phyloP scores from a whole-genome alignment of 2,797 vertebrate species.

The Sphenodon punctatus region DNA sequence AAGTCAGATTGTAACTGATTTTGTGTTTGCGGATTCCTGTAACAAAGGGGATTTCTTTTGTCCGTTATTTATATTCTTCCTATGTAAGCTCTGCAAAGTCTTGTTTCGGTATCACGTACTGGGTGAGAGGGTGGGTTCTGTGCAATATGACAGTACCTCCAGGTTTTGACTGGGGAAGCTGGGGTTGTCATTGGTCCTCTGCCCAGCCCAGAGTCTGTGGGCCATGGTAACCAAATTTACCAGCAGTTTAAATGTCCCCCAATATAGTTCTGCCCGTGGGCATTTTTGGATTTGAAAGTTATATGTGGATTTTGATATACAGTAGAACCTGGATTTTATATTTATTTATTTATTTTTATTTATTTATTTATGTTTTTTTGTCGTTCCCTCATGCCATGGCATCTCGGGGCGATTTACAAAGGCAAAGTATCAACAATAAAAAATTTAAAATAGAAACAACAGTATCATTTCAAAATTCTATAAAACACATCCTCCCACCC shows the following conservation, averaged over 20 bases:
- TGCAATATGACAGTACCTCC: neutral
- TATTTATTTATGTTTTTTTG: too few relatives aligned
- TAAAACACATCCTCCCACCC: too few relatives aligned
- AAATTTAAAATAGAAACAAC: too few relatives aligned
- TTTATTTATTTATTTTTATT: too few relatives aligned
- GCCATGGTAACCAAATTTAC: accelerated
- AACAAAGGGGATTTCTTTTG: conserved; percentile 71
- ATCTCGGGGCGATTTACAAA: too few relatives aligned
- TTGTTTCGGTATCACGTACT: neutral
- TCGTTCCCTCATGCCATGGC: too few relatives aligned
- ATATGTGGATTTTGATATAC: too few relatives aligned
- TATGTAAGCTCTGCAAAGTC: conserved; percentile 14
- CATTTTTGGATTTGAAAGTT: too few relatives aligned
- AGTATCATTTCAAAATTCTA: too few relatives aligned
- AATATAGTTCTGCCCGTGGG: too few relatives aligned
- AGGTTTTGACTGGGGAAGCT: neutral
- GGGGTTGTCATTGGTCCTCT: neutral
- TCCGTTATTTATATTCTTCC: conserved; percentile 70
- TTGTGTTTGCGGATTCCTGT: conserved; percentile 64
- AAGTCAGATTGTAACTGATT: conserved; percentile 61
- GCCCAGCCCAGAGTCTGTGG: neutral
- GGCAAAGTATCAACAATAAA: too few relatives aligned
- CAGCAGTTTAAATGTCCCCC: neutral
- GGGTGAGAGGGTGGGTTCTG: neutral
- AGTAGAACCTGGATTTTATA: too few relatives aligned